Percentiles rank a stretch among this genome's conserved stretches.
Evolutionary conservation across 2,797 vertebrate genomes (phyloP).

Genomic region (Ambastaia sidthimunki): DNA sequence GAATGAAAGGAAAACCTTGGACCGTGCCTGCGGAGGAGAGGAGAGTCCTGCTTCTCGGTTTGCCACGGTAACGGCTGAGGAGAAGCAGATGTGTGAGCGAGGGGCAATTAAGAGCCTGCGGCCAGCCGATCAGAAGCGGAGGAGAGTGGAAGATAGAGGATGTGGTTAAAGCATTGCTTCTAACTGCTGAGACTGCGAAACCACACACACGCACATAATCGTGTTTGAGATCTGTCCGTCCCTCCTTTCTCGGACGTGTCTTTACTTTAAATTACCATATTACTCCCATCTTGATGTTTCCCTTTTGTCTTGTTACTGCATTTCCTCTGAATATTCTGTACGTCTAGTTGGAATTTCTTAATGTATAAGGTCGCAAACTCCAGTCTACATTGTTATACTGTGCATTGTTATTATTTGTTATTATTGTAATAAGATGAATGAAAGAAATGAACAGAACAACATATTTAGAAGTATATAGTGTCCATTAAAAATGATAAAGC

Average conservation of each 20-base stretch:
- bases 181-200: constrained; percentile 61
- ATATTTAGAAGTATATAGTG: too few species aligned
- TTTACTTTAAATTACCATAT: constrained; percentile 40
- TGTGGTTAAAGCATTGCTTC: constrained; percentile 60
- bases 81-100: constrained; percentile 63
- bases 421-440: not conserved
- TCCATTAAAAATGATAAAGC: too few species aligned
- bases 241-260: constrained; percentile 40
- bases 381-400: not conserved
- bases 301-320: not conserved
- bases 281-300: constrained; percentile 23
- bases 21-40: constrained; percentile 55
- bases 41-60: constrained; percentile 44
- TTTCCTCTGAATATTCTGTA: not conserved
- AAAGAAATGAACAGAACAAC: too few species aligned
- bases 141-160: constrained; percentile 57
- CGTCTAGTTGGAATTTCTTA: constrained; percentile 14
- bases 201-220: constrained; percentile 57
- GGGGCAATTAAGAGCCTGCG: constrained; percentile 53
- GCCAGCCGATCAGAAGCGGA: constrained; percentile 50
- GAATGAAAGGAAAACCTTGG: constrained; percentile 56
- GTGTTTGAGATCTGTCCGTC: constrained; percentile 49
- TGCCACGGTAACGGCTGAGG: constrained; percentile 52
- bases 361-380: not conserved
- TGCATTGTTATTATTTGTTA: not conserved